Base-by-base conservation (phyloP, 2,888 invertebrate genomes). In the Antheraea yamamai region DNA sequence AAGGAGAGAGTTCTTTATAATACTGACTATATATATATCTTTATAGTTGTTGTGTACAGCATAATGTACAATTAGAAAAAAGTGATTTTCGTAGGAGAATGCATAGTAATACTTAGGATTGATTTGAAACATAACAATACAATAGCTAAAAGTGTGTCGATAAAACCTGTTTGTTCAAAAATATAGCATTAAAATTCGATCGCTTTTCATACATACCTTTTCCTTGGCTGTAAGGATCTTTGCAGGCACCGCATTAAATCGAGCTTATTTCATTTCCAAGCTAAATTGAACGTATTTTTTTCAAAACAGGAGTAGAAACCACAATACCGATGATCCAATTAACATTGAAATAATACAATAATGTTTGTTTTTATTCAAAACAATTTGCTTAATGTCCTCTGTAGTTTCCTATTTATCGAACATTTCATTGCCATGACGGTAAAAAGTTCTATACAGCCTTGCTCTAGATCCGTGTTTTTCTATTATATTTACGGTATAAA, bases 381-480 rank as follows among this genome's bases (percentile, higher is more conserved):
- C 71, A 23, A 47, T 68, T 70, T 75, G 35, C 73, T 71, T n/a
- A 75, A 73, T 73, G 73, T 76, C 76, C 66, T 74, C 70, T 75
- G 47, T 78, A 73, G 75, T 77, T 72, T 73, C 75, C 76, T 68
- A 80, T 80, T 78, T 76, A 74, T 75, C 75, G 73, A 23, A 8
- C 72, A 77, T 75, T 79, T 80, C 79, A 78, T 80, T 78, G 75
- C 76, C 73, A 74, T 83, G 81, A 85, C 85, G 82, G 82, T 82
- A 76, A 77, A 75, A 78, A 81, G 90, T 87, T 87, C 87, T 87
- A 85, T 78, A 76, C 81, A 89, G 83, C 93, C 93, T 92, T 87
- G 93, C 82, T 88, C 93, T 82, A 89, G 83, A 85, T 89, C 77
- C 68, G 77, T 77, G 85, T 93, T 93, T 93, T 93, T 93, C 84